Percentiles rank a stretch among this genome's conserved stretches.
Evolutionary conservation across 2,888 invertebrate species (phyloP).

Genomic region (Ernsta delagoae): DNA sequence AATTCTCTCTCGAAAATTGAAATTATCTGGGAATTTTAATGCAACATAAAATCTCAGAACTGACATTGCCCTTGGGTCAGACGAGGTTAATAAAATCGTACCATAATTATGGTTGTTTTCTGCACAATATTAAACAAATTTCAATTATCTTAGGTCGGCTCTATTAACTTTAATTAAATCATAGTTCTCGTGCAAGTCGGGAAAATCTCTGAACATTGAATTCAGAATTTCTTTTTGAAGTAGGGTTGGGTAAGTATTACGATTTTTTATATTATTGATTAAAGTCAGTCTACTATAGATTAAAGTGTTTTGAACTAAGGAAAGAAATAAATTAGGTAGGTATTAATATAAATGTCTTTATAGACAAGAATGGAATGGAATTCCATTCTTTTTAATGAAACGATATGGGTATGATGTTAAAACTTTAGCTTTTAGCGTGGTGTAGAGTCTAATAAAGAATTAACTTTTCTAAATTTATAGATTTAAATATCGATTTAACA

Average conservation of each 20-base stretch:
- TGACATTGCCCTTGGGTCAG: constrained; percentile 50
- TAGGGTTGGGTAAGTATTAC: constrained; percentile 54
- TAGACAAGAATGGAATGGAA: too few relatives aligned
- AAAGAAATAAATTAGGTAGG: too few relatives aligned
- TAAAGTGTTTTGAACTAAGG: too few relatives aligned
- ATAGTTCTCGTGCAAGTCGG: constrained; percentile 62
- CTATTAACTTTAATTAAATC: constrained; percentile 81
- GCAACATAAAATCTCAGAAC: constrained; percentile 17
- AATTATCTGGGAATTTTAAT: constrained; percentile 10
- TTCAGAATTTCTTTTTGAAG: constrained; percentile 43
- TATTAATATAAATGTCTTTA: too few relatives aligned
- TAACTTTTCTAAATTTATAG: too few relatives aligned
- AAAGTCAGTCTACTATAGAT: too few relatives aligned
- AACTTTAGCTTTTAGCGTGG: too few relatives aligned
- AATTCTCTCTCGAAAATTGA: background rate
- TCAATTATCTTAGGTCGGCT: constrained; percentile 72
- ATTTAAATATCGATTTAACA: too few relatives aligned
- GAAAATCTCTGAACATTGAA: constrained; percentile 50
- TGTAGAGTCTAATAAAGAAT: too few relatives aligned
- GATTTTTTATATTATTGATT: too few relatives aligned
- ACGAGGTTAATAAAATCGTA: constrained; percentile 67
- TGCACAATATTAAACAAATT: constrained; percentile 66
- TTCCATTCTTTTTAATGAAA: too few relatives aligned
- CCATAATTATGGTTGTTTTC: constrained; percentile 62
- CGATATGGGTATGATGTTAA: too few relatives aligned